Base-by-base conservation (phyloP, 2,113 vertebrate species). In the Fregetta grallaria region DNA sequence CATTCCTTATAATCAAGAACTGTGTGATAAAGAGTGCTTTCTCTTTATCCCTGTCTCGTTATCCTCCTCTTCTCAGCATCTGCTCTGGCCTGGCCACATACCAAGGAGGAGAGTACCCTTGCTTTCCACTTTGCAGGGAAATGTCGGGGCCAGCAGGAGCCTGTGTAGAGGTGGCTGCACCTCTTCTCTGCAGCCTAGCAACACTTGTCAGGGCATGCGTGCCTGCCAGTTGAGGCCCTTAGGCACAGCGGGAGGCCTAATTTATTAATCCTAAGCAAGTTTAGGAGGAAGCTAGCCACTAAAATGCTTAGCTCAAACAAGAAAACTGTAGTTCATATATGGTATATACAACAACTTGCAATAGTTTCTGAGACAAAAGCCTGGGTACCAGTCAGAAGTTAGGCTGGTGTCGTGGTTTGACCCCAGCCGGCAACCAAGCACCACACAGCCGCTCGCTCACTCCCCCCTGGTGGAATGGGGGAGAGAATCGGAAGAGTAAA, bases 261-360 rank as follows among this genome's bases (percentile, higher is more conserved):
- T 53, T 75, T 59, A 49, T 53, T 36, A 59, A 45, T 67, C 32
- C 17, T 72, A 27, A 55, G 6, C 13, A 89, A 61, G 29, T 20
- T 72, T 40, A 67, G 29, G 68, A 88, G 56, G n/a, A 71, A 53
- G n/a, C 8, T 61, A 66, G 7, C 5, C 13, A n/a, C 21, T 36
- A 30, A 67, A 81, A 52, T 52, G 32, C 47, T 40, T 72, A 72
- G 23, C 7, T 61, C 20, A 81, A 27, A 32, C 29, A 55, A 76
- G 45, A 44, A 66, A 92, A 7, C 13, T 62, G 26, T 56, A 45
- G 66, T 40, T 86, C 34, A 21, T 25, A 21, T 22, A 61, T 0
- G 0, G 10, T 27, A 21, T n/a, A 11, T 26, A 27, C 3, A 47
- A 21, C 34, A n/a, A 42, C 4, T 45, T 0, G 1, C 17, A 36